phyloP scores from a whole-genome alignment of 2,797 vertebrate genomes.

The Anableps anableps region DNA sequence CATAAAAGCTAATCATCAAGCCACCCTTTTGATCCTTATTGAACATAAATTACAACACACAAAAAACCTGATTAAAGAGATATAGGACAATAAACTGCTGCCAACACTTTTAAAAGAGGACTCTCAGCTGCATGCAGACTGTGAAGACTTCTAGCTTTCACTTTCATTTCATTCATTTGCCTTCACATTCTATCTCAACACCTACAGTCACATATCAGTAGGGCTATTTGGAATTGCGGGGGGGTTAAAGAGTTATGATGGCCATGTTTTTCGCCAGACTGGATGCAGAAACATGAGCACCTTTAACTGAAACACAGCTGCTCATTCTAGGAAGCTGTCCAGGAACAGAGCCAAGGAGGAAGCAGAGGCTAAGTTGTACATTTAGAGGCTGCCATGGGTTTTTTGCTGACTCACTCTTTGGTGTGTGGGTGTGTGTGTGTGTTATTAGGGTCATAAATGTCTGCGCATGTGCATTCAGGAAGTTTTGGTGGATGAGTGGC shows the following conservation, averaged over 20 bases:
- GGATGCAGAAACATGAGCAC: conserved; percentile 51
- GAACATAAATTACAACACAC: conserved; percentile 7
- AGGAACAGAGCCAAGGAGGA: conserved; percentile 54
- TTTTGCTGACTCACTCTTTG: conserved; percentile 50
- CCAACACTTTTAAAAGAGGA: background rate
- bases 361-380: conserved; percentile 41
- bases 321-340: conserved; percentile 68
- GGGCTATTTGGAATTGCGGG: background rate
- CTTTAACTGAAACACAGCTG: conserved; percentile 65
- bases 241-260: conserved; percentile 34
- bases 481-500: conserved; percentile 16
- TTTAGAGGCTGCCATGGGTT: conserved; percentile 52
- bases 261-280: conserved; percentile 22
- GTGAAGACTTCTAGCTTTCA: conserved; percentile 29
- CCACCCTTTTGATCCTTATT: background rate
- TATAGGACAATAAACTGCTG: conserved; percentile 13
- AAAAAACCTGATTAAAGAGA: background rate
- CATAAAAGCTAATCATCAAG: background rate
- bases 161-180: conserved; percentile 21
- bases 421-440: background rate
- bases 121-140: conserved; percentile 24
- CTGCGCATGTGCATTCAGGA: conserved; percentile 21
- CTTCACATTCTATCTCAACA: conserved; percentile 27
- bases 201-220: conserved; percentile 24
- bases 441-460: background rate